Percentiles rank a stretch among this genome's conserved stretches.
phyloP scores from a whole-genome alignment of 2,113 vertebrate genomes.

The Centrocercus urophasianus region DNA sequence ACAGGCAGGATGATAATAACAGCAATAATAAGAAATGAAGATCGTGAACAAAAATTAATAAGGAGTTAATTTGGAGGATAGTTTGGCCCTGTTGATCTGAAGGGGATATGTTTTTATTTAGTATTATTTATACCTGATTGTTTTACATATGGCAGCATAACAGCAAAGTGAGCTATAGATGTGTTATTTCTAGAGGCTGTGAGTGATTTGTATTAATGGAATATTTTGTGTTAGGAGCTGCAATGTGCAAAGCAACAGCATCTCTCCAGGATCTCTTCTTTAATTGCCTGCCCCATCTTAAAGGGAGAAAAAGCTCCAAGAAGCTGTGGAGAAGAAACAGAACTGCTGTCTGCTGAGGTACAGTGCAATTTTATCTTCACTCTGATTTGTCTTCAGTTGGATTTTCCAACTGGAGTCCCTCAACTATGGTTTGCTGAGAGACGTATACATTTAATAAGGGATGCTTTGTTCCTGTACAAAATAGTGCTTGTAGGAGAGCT shows the following conservation, averaged over 20 bases:
- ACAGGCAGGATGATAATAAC: neutral
- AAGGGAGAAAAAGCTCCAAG: neutral
- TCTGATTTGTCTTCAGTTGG: neutral
- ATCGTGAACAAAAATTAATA: neutral
- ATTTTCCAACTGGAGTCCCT: neutral
- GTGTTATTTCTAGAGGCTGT: neutral
- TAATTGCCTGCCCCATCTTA: neutral
- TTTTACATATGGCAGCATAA: neutral
- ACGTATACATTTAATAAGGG: neutral
- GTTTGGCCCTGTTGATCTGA: neutral
- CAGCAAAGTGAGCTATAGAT: neutral
- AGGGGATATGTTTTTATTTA: neutral
- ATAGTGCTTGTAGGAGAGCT: neutral
- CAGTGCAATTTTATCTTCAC: neutral
- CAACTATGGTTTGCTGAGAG: neutral
- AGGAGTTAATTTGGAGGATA: neutral
- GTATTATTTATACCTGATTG: neutral
- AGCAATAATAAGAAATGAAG: neutral
- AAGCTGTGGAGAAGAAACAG: neutral
- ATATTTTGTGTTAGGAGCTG: constrained; percentile 71
- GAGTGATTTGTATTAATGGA: neutral
- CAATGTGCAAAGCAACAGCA: constrained; percentile 65
- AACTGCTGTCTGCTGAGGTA: neutral
- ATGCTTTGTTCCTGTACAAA: neutral
- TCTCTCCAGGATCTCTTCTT: neutral